These are phyloP conservation scores for Rhinopithecus roxellana DNA, from an alignment of 2,113 vertebrate genomes.

Conservation along the genomic window DNA sequence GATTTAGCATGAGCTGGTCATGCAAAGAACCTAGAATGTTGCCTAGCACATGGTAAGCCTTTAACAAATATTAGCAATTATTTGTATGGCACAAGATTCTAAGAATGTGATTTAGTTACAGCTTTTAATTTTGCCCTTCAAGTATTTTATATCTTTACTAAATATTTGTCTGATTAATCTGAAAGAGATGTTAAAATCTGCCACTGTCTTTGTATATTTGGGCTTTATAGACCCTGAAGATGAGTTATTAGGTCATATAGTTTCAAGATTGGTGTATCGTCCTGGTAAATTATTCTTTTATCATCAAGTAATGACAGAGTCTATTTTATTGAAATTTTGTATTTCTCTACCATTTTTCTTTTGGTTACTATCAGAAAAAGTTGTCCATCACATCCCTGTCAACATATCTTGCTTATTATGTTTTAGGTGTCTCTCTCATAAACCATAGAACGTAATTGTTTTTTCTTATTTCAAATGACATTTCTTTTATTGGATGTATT, in stretches of 20 bases:
- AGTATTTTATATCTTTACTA: background rate
- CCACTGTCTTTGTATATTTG: background rate
- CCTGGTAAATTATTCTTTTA: background rate
- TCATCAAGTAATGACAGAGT: background rate
- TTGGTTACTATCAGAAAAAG: background rate
- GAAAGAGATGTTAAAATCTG: background rate
- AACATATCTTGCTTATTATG: background rate
- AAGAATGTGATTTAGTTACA: background rate
- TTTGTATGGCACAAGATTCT: background rate
- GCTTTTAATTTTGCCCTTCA: background rate
- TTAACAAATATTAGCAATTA: background rate
- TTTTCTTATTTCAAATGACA: background rate
- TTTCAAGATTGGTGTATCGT: background rate
- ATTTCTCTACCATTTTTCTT: background rate
- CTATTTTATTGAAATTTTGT: background rate
- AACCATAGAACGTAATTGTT: background rate
- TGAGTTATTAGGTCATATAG: background rate
- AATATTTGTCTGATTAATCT: background rate
- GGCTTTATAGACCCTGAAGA: background rate
- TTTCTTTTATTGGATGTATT: background rate
- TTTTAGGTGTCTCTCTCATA: background rate
- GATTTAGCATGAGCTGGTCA: background rate
- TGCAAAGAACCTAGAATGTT: background rate
- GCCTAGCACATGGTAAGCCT: no score
- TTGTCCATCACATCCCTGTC: background rate